These are phyloP conservation scores for Drosophila pandora DNA, from an alignment of 1,140 invertebrate species.

Conservation along the genomic window DNA sequence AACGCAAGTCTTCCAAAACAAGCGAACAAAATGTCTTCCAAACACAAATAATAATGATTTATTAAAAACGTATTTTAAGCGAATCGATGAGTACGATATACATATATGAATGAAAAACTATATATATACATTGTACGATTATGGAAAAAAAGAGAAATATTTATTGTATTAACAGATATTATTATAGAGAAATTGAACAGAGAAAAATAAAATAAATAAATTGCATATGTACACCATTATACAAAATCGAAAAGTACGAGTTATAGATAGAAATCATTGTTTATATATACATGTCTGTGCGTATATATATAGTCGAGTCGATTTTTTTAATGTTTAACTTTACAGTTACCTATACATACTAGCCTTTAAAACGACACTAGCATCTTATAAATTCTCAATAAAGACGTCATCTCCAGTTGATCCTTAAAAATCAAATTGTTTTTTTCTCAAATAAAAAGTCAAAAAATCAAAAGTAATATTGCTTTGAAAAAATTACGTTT, in stretches of 20 bases:
- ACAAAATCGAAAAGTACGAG: conserved; percentile 35
- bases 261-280: conserved; percentile 79
- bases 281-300: conserved; percentile 50
- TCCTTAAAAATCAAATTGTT: conserved; percentile 8
- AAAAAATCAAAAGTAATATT: background rate
- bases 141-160: conserved; percentile 53
- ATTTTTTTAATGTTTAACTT: conserved; percentile 78
- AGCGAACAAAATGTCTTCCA: conserved; percentile 81
- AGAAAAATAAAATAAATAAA: conserved; percentile 59
- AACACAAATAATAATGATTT: conserved; percentile 41
- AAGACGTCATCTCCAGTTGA: conserved; percentile 78
- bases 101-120: conserved; percentile 31
- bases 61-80: conserved; percentile 27
- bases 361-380: conserved; percentile 74
- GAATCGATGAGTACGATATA: conserved; percentile 10
- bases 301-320: conserved; percentile 63
- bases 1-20: conserved; percentile 82
- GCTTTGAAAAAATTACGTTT: conserved; percentile 39
- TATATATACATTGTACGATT: conserved; percentile 27
- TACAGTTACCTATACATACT: conserved; percentile 77
- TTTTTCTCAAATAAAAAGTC: conserved; percentile 1
- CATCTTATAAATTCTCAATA: conserved; percentile 77
- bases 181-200: conserved; percentile 53
- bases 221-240: conserved; percentile 51
- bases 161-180: conserved; percentile 53